Evolutionary conservation across 2,888 invertebrate species (phyloP), one percentile per base, ranked within the genome.

Genomic region (Pasiphila rectangulata): DNA sequence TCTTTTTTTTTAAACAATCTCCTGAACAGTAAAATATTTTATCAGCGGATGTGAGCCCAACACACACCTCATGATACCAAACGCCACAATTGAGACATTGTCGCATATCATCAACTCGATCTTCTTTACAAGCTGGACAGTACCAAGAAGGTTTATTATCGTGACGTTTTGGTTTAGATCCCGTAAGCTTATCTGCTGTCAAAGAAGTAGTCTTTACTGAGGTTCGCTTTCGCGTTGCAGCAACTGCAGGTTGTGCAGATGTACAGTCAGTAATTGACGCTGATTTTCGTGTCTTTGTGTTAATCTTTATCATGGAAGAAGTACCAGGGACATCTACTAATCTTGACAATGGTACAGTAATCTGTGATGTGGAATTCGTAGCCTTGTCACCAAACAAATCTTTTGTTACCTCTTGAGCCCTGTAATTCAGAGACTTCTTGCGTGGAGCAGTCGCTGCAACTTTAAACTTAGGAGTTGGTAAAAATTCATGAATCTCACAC

Each of bases 381-480:
- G 46, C 43, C 44, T 36, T 48, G 30, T 56, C 46, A 52, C 52
- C 45, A 56, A 53, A 53, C 39, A 53, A 46, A 43, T 49, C 45
- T 46, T 49, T 49, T 25, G 34, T 25, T 36, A 51, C 39, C 29
- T 42, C 42, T 39, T 53, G 49, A 39, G 44, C 53, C 27, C 19
- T 34, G 19, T 34, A 34, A 34, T 34, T 20, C 9, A 20, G 9
- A 34, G 34, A 17, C 19, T 34, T 34, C 6, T 34, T 9, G 24
- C 41, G 41, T 41, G 41, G 41, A 41, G 17, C 17, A 17, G 17
- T 17, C 34, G 17, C 44, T 29, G 32, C 45, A 54, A 47, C 13
- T 51, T 57, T 56, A 48, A 59, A 57, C 30, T 53, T 57, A 44
- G 55, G 53, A 20, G 53, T 55, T 44, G 57, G 55, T 55, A 57